These are phyloP conservation scores for Trichopoda pennipes DNA, from an alignment of 2,888 invertebrate species.

Conservation along the genomic window DNA sequence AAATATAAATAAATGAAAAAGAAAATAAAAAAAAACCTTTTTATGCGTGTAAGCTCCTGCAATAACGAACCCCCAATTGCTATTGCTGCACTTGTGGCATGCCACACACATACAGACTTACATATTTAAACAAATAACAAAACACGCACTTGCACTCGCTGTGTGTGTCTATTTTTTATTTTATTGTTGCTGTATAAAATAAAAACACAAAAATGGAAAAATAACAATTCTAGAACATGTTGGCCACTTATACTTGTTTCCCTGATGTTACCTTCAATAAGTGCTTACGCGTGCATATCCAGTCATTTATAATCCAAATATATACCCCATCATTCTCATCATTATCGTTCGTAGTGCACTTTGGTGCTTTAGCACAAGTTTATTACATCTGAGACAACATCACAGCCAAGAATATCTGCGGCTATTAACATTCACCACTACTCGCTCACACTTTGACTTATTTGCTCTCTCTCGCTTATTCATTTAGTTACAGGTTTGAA, in stretches of 20 bases:
- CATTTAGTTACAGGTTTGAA: neutral
- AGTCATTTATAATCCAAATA: slow-evolving; percentile 62
- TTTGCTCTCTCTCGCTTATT: slow-evolving; percentile 19
- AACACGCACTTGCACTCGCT: slow-evolving; percentile 40
- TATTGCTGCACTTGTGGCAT: slow-evolving; percentile 33
- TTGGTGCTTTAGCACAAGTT: slow-evolving; percentile 35
- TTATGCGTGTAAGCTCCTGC: slow-evolving; percentile 36
- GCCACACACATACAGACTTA: slow-evolving; percentile 21
- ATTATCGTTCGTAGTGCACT: slow-evolving; percentile 24
- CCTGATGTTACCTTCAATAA: slow-evolving; percentile 62
- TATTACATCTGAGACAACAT: slow-evolving; percentile 34
- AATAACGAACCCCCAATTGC: slow-evolving; percentile 47
- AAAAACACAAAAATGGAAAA: neutral
- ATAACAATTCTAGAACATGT: slow-evolving; percentile 40
- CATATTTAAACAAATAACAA: slow-evolving; percentile 18
- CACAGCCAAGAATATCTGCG: slow-evolving; percentile 40
- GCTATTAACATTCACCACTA: slow-evolving; percentile 33
- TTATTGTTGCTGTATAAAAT: slow-evolving; percentile 11
- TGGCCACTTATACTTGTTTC: slow-evolving; percentile 65
- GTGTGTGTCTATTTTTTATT: slow-evolving; percentile 22
- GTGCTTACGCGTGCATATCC: slow-evolving; percentile 63
- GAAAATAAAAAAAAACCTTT: neutral
- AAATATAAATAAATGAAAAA: slow-evolving; percentile 16
- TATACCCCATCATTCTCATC: slow-evolving; percentile 21
- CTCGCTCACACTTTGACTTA: slow-evolving; percentile 19